Conservation (phyloP, 1,140 invertebrate species). For the Tetranychus cinnabarinus region DNA sequence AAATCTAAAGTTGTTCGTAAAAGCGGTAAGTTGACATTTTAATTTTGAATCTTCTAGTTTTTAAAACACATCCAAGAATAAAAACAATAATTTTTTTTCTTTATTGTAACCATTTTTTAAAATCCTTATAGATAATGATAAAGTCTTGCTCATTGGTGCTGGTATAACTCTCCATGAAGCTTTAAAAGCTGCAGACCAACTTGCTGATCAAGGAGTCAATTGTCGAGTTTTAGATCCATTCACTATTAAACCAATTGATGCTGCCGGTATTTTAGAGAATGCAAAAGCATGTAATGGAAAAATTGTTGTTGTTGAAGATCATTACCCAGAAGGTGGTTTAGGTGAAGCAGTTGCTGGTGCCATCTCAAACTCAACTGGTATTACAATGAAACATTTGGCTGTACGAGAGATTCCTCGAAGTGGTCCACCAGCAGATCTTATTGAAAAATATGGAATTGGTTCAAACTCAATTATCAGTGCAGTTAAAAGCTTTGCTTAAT, state of each 20-base stretch:
- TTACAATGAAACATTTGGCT: constrained; percentile 56
- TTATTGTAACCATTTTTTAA: not conserved
- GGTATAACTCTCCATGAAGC: constrained; percentile 83
- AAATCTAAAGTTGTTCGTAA: constrained; percentile 26
- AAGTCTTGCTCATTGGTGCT: constrained; percentile 60
- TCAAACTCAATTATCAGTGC: constrained; percentile 48
- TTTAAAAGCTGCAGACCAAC: constrained; percentile 49
- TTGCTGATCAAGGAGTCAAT: constrained; percentile 36
- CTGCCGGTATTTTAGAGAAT: constrained; percentile 42
- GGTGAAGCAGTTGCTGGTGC: constrained; percentile 78
- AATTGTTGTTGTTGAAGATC: constrained; percentile 85
- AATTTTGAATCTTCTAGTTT: too few relatives aligned
- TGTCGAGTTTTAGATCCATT: constrained; percentile 74
- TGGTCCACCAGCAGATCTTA: constrained; percentile 53
- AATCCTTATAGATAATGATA: constrained; percentile 31
- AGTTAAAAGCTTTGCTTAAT: constrained; percentile 18
- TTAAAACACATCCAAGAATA: too few relatives aligned
- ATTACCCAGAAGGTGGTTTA: constrained; percentile 82
- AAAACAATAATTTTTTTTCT: too few relatives aligned
- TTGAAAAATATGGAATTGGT: constrained; percentile 64
- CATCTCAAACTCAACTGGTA: constrained; percentile 29
- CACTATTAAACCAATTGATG: constrained; percentile 86
- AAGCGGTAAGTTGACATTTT: not conserved
- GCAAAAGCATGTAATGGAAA: constrained; percentile 53
- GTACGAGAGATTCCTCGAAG: constrained; percentile 73